Base-by-base conservation (phyloP, 1,140 invertebrate species). In the Tetramorium parvispinum region DNA sequence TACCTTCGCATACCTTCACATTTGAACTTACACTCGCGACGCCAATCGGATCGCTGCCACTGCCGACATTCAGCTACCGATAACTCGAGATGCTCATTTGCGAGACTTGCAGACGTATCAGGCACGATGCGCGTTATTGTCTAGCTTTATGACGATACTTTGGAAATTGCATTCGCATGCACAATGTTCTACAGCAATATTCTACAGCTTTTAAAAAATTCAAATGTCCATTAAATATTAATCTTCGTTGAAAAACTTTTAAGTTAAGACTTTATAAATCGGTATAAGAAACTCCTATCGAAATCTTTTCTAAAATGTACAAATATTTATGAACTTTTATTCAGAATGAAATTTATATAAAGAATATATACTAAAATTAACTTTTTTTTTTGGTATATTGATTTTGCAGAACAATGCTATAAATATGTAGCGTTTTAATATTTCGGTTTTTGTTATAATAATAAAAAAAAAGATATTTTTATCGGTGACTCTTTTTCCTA, bases 21-120 rank as follows among this genome's bases (percentile, higher is more conserved):
- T 90, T 90, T 75, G 83, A 87, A 89, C 85, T 89, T 86, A 79
- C 32, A 32, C 88, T 83, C 75, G 73, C 88, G 86, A 89, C 75
- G 57, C 85, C 77, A 85, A 83, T 89, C 85, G 85, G 66, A 77
- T 82, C 78, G 76, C 87, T 18, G 49, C 21, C n/a, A 53, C n/a
- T 24, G 68, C 71, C 79, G 79, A 75, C 43, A 46, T 83, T 83
- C 68, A 40, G 10, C 51, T 32, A 73, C 79, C 51, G 53, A 83
- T 70, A 55, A 83, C 68, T 73, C 53, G 68, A 61, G 68, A 59
- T 59, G 40, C 16, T 4, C 18, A 18, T 18, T 73, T 13, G 43
- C 27, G 78, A 71, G 24, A 46, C 18, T 13, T 51, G 8, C 24
- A n/a, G 5, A 73, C 6, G 32, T 21, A 55, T 82, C 51, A 6